Evolutionary conservation across 2,797 vertebrate genomes (phyloP), one percentile per base, ranked within the genome.

Genomic region (Nannoperca australis): DNA sequence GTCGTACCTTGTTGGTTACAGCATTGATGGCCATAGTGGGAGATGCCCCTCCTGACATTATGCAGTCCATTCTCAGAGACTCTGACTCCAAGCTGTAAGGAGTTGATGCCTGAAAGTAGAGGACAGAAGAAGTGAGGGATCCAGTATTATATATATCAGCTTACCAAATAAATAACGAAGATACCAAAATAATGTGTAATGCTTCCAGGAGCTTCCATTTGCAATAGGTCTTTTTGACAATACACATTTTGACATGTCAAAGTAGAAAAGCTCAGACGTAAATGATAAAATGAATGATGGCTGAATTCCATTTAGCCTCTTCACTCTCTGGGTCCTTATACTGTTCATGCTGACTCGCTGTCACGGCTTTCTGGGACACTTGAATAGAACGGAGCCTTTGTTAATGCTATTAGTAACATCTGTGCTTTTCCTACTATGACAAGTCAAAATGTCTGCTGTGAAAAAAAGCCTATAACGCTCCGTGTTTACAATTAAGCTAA

Each of bases 21-120:
- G 95, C 93, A 88, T 96, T 96, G 92, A 96, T 95, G 87, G 96
- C 95, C 94, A 96, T 91, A 78, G 95, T 96, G 47, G 96, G 96
- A 79, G 96, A 97, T 62, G 94, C 93, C 83, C 96, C 96, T 92
- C 96, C 96, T 68, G 96, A 96, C 95, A 96, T 96, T 87, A 96
- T 96, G 92, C 96, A 96, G 93, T 97, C 96, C 96, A 96, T 96
- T 80, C 96, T 95, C 91, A 97, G 92, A 87, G 96, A 96, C 93
- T 97, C 96, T 3, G 96, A 96, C 94, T 97, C 96, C 91, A 96
- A 92, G 91, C 96, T 97, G 92, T 97, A 97, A 40, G 96, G 96
- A 70, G 96, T 96, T 56, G 96, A 97, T 64, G 96, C 96, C 96
- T 97, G 70, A 9, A 70, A 75, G 10, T 7, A 61, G 4, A 65